Evolutionary conservation across 2,113 vertebrate species (phyloP).

Genomic region (Otis tarda): DNA sequence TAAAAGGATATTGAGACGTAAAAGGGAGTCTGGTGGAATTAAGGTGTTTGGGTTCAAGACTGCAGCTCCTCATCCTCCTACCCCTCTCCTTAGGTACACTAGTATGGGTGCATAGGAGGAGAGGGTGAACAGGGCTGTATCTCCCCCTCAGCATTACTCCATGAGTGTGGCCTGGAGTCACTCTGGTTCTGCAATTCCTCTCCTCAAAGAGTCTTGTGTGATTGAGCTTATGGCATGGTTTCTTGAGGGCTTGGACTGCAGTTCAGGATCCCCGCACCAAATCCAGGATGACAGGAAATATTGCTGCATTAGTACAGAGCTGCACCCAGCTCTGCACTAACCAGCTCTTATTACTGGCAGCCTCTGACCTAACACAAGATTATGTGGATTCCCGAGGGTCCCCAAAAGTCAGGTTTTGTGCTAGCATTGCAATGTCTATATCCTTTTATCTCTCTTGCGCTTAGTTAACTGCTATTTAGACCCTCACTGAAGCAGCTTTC

Average conservation of each 20-base stretch:
- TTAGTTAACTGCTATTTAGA: slow-evolving; percentile 9
- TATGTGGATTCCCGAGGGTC: neutral
- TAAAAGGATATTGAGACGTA: neutral
- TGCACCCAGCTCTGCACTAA: neutral
- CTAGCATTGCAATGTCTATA: neutral
- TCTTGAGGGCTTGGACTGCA: neutral
- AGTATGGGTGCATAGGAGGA: neutral
- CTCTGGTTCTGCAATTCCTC: neutral
- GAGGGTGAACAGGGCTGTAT: neutral
- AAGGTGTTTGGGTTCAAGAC: neutral
- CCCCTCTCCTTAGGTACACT: neutral
- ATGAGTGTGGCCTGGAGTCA: neutral
- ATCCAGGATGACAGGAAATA: neutral
- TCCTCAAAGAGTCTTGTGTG: neutral
- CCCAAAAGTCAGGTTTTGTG: neutral
- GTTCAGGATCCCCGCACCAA: neutral
- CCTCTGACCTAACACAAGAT: neutral
- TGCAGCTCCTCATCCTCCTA: neutral
- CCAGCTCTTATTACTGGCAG: neutral
- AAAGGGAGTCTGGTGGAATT: neutral
- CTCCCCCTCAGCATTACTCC: accelerated
- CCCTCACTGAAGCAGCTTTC: neutral
- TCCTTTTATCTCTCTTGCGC: neutral
- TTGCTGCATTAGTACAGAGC: neutral
- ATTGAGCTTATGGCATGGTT: accelerated